phyloP scores from a whole-genome alignment of 1,140 invertebrate species.

The Ceratosolen solmsi region DNA sequence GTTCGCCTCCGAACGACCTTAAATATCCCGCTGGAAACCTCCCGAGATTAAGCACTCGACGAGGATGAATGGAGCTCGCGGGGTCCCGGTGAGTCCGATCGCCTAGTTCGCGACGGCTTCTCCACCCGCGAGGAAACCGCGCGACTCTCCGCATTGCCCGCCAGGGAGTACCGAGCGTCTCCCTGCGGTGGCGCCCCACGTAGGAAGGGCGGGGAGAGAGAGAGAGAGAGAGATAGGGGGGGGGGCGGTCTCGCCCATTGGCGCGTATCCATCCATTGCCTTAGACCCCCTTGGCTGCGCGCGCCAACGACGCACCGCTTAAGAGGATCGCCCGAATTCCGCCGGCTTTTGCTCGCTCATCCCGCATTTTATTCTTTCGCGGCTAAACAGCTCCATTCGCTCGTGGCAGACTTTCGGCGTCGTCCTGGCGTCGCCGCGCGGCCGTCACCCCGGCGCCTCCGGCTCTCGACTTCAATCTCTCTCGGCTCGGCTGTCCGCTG shows the following conservation, averaged over 20 bases:
- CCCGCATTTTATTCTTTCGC: not conserved
- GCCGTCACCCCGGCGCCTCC: conserved; percentile 10
- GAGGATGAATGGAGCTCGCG: conserved; percentile 22
- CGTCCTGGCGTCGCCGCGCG: conserved; percentile 12
- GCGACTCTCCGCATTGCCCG: not conserved
- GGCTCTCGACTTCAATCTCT: conserved; percentile 38
- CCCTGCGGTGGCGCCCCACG: not conserved
- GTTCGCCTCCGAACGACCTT: too few relatives aligned
- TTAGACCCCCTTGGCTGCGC: too few relatives aligned
- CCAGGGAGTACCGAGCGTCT: not conserved
- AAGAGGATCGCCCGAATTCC: conserved; percentile 14
- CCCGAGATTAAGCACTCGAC: conserved; percentile 23
- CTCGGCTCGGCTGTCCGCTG: too few relatives aligned
- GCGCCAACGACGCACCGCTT: not conserved
- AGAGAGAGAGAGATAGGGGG: too few relatives aligned
- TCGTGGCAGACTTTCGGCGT: conserved; percentile 9
- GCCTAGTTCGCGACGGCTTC: not conserved
- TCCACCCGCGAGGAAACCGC: too few relatives aligned
- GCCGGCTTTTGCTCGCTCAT: not conserved
- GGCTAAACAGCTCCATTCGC: not conserved
- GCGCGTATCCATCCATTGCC: too few relatives aligned
- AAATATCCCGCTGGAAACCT: not conserved
- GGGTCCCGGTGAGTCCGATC: not conserved
- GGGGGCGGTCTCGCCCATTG: not conserved
- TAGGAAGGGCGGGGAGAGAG: not conserved